Conservation (phyloP, 2,888 invertebrate species). For the Serripes groenlandicus region DNA sequence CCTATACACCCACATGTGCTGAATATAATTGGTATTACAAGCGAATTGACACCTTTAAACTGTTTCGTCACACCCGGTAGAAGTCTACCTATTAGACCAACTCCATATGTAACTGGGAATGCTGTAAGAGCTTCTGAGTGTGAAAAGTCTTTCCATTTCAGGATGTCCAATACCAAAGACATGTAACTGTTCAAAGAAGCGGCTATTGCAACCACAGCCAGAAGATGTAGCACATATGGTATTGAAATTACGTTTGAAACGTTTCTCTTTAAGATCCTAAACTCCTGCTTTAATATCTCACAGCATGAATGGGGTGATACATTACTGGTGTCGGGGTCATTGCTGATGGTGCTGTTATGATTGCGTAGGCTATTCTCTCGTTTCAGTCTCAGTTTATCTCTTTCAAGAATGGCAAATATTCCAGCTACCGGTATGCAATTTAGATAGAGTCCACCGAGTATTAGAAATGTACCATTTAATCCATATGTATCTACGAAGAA, state of each 20-base stretch:
- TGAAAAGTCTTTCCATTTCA: background rate
- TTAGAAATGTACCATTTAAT: background rate
- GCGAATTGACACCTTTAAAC: constrained; percentile 15
- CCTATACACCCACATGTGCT: background rate
- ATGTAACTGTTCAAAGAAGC: constrained; percentile 1
- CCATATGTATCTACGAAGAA: background rate
- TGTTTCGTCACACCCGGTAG: background rate
- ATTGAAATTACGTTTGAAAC: background rate
- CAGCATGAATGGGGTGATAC: too few species aligned
- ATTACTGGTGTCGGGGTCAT: too few species aligned
- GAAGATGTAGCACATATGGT: background rate
- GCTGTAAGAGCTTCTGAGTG: background rate
- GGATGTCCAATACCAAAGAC: background rate
- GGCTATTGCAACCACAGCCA: background rate
- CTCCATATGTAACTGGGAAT: constrained; percentile 6
- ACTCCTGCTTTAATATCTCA: background rate
- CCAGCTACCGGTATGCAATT: background rate
- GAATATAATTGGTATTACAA: background rate
- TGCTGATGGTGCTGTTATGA: too few species aligned
- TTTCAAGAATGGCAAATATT: background rate
- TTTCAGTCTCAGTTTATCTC: too few species aligned
- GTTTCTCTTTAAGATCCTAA: background rate
- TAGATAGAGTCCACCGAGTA: background rate
- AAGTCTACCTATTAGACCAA: background rate
- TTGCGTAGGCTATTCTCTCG: too few species aligned